Evolutionary conservation across 2,888 invertebrate species (phyloP).

Genomic region (Cryptus viduatorius): DNA sequence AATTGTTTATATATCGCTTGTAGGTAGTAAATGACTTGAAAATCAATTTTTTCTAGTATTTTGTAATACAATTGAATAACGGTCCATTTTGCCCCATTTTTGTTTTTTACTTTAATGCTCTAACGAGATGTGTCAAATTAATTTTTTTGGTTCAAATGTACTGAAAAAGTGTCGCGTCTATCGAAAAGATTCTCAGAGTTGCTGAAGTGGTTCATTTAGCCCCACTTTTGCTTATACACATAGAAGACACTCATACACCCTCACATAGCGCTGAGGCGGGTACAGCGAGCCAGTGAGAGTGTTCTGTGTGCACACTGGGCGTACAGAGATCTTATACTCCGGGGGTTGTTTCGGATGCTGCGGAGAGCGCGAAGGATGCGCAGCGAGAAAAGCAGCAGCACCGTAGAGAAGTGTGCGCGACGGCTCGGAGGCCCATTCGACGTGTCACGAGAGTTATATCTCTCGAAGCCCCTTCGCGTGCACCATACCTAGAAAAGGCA

Average conservation of each 20-base stretch:
- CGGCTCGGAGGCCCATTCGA: slow-evolving; percentile 48
- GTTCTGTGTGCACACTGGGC: slow-evolving; percentile 32
- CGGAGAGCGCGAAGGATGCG: not conserved
- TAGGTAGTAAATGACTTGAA: too few relatives aligned
- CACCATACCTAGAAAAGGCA: not conserved
- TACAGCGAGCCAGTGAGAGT: slow-evolving; percentile 39
- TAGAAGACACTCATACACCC: not conserved
- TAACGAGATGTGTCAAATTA: too few relatives aligned
- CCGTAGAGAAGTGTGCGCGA: slow-evolving; percentile 29
- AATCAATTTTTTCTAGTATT: too few relatives aligned
- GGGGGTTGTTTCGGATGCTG: slow-evolving; percentile 24
- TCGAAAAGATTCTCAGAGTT: too few relatives aligned
- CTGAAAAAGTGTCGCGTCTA: too few relatives aligned
- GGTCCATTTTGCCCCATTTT: too few relatives aligned
- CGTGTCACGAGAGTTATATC: slow-evolving; percentile 64
- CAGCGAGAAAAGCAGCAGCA: slow-evolving; percentile 16
- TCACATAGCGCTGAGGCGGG: not conserved
- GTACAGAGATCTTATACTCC: slow-evolving; percentile 26
- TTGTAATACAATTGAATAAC: too few relatives aligned
- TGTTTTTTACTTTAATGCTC: too few relatives aligned
- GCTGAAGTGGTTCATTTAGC: too few relatives aligned
- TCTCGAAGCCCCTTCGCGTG: not conserved
- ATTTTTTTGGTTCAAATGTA: too few relatives aligned
- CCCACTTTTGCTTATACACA: too few relatives aligned
- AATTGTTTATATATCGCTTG: too few relatives aligned